Evolutionary conservation across 2,888 invertebrate genomes (phyloP), one percentile per base, ranked within the genome.

Genomic region (Polydrusus pterygomalis): DNA sequence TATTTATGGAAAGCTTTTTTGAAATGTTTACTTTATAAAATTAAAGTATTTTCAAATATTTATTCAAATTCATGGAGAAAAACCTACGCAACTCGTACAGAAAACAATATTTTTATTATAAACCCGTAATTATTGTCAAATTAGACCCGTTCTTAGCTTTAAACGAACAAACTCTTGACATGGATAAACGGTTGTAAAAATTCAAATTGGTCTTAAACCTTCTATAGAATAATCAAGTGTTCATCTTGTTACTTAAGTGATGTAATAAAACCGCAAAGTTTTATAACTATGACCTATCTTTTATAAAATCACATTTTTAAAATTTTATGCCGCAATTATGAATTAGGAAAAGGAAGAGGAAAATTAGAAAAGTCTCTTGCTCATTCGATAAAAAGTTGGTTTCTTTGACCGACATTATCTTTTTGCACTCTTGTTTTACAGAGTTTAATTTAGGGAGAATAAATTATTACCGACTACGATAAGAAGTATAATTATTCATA

Each of bases 381-480:
- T 70, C 60, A 74, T 70, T 74, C 70, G 70, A 77, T 77, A 74
- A 77, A 68, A 77, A 77, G 74, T 77, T 77, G 74, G 70, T 63
- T 60, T 73, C 68, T 73, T 73, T 77, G 76, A 76, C 76, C 73
- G 77, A 77, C 77, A 70, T 77, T 77, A 77, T 77, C 77, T 74
- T 65, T 74, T 77, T 62, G 18, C 68, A 60, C 67, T 67, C 75
- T 68, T 70, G 70, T 72, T 76, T 68, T 71, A 71, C 62, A 68
- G 68, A 45, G 60, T 70, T 67, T 75, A 75, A 75, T 70, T 70
- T 75, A 75, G 60, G 67, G 54, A 63, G 68, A 62, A 74, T 74
- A 74, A 74, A 74, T 74, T 68, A 60, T 58, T 47, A 13, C 54
- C 13, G 62, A 17, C 38, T 63, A 58, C 34, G 74, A 74, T 74